Base-by-base conservation (phyloP, 1,140 invertebrate genomes). In the Nixonia krombeini region DNA sequence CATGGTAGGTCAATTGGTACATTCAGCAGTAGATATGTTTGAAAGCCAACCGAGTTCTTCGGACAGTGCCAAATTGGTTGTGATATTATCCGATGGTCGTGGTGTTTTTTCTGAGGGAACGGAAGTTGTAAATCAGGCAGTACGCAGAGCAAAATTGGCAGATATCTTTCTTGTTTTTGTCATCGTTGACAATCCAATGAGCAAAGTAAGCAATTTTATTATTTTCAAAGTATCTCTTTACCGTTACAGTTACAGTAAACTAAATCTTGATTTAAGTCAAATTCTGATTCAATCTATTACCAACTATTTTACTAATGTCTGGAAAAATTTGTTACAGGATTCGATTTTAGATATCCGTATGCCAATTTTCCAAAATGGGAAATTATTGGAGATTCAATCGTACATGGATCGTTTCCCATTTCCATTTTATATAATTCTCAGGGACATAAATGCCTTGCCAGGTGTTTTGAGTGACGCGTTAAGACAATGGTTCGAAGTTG, bases 381-480 rank as follows among this genome's bases (percentile, higher is more conserved):
- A 92, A 85, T 72, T 89, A 7, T 74, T 87, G 29, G 85, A 85
- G 35, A 89, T 93, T 58, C 83, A 89, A 73, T 88, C 90, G 8
- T 99, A 99, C 80, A 91, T 99, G 88, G 96, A 98, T 70, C 89
- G 87, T 58, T 99, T 99, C 83, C 98, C 98, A 4, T 99, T 99
- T 79, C 96, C 97, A n/a, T 99, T 97, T 86, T 99, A 99, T 81
- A 89, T 99, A 15, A 94, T 99, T 69, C 87, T 99, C 4, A 85
- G 94, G 47, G 94, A 99, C 76, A 91, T 99, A 57, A 90, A 91
- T 55, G 90, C 91, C 21, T 84, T 99, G 47, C 97, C 98, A 0
- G 86, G 88, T 38, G 94, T 98, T 3, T 85, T 99, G 4, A 95
- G 96, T 74, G 97, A 99, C 84, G 97, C 97, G 1, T 86, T 99